Conservation (phyloP, 2,888 invertebrate genomes). For the Apodemia zela region DNA sequence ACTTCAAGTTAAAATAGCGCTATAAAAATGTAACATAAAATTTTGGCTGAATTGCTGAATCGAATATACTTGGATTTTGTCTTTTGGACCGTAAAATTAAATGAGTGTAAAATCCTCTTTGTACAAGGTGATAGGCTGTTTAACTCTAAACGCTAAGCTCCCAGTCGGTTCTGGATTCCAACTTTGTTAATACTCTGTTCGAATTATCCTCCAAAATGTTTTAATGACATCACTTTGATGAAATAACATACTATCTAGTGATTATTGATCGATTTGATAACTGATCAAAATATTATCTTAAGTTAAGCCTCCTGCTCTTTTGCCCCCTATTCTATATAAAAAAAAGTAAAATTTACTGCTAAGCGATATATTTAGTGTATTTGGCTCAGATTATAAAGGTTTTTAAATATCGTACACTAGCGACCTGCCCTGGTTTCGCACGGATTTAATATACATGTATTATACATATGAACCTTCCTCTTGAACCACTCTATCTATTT, state of each 20-base stretch:
- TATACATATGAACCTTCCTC: too few relatives aligned
- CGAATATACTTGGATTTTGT: conserved; percentile 40
- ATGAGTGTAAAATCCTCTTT: conserved; percentile 54
- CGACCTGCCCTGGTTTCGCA: too few relatives aligned
- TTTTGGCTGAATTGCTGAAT: conserved; percentile 27
- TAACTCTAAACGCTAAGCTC: conserved; percentile 44
- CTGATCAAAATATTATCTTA: too few relatives aligned
- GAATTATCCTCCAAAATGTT: conserved; percentile 25
- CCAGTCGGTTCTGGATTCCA: conserved; percentile 24
- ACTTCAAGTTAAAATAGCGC: neutral
- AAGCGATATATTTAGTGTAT: too few relatives aligned
- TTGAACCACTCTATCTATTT: too few relatives aligned
- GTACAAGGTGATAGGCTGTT: conserved; percentile 56
- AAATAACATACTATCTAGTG: too few relatives aligned
- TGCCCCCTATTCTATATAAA: neutral
- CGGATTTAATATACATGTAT: too few relatives aligned
- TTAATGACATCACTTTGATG: neutral
- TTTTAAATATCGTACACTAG: too few relatives aligned
- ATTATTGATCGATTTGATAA: too few relatives aligned
- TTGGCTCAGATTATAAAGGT: too few relatives aligned
- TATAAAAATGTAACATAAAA: conserved; percentile 26
- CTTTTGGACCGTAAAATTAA: conserved; percentile 54
- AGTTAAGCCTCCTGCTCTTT: too few relatives aligned
- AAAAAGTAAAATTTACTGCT: too few relatives aligned
- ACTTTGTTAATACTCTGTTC: conserved; percentile 35